phyloP scores from a whole-genome alignment of 1,140 invertebrate genomes.

The Drosophila busckii region DNA sequence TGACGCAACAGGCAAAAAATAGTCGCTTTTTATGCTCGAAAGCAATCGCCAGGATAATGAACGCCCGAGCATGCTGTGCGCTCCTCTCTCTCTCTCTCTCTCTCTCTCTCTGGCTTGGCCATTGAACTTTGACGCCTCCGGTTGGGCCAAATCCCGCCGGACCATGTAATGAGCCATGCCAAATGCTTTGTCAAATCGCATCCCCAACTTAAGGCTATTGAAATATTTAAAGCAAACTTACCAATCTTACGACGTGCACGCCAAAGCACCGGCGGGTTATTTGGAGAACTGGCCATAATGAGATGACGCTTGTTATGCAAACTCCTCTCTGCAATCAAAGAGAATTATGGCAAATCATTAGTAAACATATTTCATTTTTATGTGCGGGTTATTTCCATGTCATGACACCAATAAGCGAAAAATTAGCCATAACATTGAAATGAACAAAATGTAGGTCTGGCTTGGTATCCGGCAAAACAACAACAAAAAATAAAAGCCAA shows the following conservation, averaged over 20 bases:
- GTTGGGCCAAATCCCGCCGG: too few species aligned
- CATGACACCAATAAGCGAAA: too few species aligned
- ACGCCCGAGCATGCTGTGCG: slow-evolving; percentile 31
- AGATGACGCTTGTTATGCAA: too few species aligned
- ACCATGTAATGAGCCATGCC: slow-evolving; percentile 1
- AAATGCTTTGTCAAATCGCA: background rate
- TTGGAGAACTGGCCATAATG: slow-evolving; percentile 85
- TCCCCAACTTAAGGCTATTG: too few species aligned
- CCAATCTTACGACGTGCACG: slow-evolving; percentile 86
- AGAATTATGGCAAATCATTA: slow-evolving; percentile 1
- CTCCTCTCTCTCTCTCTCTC: slow-evolving; percentile 21
- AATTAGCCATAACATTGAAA: too few species aligned
- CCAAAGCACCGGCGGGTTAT: slow-evolving; percentile 89
- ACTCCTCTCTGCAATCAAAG: slow-evolving; percentile 52
- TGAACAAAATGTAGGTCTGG: too few species aligned
- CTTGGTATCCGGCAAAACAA: too few species aligned
- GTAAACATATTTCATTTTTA: slow-evolving; percentile 4
- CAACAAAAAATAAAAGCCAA: too few species aligned
- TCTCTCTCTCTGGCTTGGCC: too few species aligned
- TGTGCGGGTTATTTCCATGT: too few species aligned
- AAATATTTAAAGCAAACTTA: slow-evolving; percentile 78
- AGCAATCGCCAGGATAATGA: slow-evolving; percentile 50
- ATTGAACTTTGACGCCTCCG: slow-evolving; percentile 21
- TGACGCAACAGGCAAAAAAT: slow-evolving; percentile 20
- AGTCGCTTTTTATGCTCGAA: too few species aligned